Percentiles rank a stretch among this genome's conserved stretches.
Evolutionary conservation across 2,113 vertebrate genomes (phyloP).

Genomic region (Andinoacara biseriatus): DNA sequence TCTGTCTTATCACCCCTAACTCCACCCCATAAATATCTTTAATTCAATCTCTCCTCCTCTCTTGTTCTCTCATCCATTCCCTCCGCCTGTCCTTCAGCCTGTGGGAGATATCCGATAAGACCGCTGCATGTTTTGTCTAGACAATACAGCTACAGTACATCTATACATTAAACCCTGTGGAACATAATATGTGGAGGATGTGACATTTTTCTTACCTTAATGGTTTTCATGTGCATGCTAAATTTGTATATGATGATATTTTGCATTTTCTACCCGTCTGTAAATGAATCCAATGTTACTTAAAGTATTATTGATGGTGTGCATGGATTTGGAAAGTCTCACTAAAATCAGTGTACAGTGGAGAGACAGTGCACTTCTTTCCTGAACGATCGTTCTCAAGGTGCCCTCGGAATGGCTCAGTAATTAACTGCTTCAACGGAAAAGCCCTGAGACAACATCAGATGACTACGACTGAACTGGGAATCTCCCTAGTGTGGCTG

Average conservation of each 20-base stretch:
- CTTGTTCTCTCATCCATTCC: constrained; percentile 6
- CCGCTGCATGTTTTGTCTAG: constrained; percentile 4
- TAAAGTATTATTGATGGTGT: neutral
- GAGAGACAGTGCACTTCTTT: neutral
- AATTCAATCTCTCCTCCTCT: constrained; percentile 45
- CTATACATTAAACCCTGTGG: neutral
- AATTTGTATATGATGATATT: too few species aligned
- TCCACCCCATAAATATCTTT: constrained; percentile 22
- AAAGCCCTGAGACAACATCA: constrained; percentile 26
- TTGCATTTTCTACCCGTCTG: neutral
- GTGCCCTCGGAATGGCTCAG: neutral
- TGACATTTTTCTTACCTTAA: neutral
- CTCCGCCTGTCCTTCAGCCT: neutral
- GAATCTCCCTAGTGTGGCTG: neutral
- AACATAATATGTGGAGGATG: neutral
- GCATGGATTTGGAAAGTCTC: neutral
- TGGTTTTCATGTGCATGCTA: neutral
- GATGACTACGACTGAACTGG: constrained; percentile 4
- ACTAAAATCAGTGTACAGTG: neutral
- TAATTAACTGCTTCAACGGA: constrained; percentile 28
- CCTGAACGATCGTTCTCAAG: neutral
- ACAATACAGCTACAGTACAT: neutral
- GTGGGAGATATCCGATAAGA: constrained; percentile 18
- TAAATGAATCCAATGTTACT: neutral
- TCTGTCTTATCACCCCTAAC: neutral